phyloP scores from a whole-genome alignment of 2,113 vertebrate genomes.

The Gnathonemus longibarbis region DNA sequence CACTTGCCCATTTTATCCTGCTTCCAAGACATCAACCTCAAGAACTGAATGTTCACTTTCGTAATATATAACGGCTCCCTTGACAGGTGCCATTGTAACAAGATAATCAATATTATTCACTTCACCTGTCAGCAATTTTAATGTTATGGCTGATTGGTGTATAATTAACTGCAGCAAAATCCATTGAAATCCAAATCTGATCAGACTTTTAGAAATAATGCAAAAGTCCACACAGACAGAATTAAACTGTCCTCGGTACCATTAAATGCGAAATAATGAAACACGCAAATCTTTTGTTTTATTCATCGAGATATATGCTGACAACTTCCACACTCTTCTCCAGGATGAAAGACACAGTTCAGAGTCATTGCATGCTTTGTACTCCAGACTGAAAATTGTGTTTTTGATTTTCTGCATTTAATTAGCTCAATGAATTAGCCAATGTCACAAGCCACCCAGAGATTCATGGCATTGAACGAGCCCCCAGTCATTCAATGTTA shows the following conservation, averaged over 20 bases:
- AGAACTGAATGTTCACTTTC: background rate
- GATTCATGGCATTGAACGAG: background rate
- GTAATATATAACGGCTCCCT: background rate
- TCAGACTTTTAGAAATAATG: background rate
- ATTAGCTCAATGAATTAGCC: background rate
- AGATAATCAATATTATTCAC: background rate
- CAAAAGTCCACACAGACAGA: background rate
- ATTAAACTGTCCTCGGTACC: background rate
- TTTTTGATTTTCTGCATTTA: background rate
- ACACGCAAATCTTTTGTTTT: background rate
- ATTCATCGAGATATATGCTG: background rate
- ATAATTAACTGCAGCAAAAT: background rate
- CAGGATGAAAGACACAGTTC: background rate
- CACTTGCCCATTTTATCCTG: background rate
- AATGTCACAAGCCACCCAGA: background rate
- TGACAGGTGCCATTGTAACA: background rate
- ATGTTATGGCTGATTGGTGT: background rate
- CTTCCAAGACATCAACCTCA: background rate
- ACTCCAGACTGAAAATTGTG: conserved; percentile 4
- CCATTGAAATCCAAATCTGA: background rate
- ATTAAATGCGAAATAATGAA: background rate
- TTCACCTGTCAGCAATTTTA: background rate
- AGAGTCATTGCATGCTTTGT: background rate
- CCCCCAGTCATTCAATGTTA: background rate
- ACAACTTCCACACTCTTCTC: background rate